Evolutionary conservation across 1,140 invertebrate genomes (phyloP), one percentile per base, ranked within the genome.

Genomic region (Argopecten irradians): DNA sequence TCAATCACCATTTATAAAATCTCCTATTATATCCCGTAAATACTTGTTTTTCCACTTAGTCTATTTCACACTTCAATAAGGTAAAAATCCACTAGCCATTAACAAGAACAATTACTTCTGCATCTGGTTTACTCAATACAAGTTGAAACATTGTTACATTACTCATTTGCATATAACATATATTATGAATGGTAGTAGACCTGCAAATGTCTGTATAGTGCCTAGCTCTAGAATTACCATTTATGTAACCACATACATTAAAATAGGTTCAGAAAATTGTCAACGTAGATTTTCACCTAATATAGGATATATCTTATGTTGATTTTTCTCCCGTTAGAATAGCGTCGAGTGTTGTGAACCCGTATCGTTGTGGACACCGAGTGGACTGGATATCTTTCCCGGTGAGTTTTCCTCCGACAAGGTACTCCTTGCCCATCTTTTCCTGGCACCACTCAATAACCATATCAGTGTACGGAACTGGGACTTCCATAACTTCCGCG

Each of bases 381-480:
- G 94, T 92, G 35, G 85, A 36, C 19, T 85, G 34, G 2, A 95
- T 82, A 85, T 94, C 90, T 84, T 91, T 92, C 34, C 93, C 94
- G n/a, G 83, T 90, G 34, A 94, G 55, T 91, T 94, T 89, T 2
- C 93, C 92, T 35, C 92, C 91, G 8, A 93, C 91, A 11, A 95
- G 41, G 87, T 92, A 94, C 55, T 92, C 92, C 84, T 94, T 94
- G 13, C 92, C 92, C 82, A 93, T 88, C 83, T 93, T 93, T 41
- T 91, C 86, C 89, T 95, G 94, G 32, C 90, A 92, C 94, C 94
- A 95, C 33, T 85, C 33, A 14, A 95, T 84, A 16, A 95, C 86
- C 28, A 88, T 87, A 87, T 94, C 93, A 85, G 88, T 91, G 22
- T 71, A 84, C 0, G 93, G 94, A 0, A 90, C 92, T 35, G 86